A percentile compares a stretch with the other conserved stretches of the same genome.
Conservation (phyloP, 1,140 invertebrate species). For the Dreissena polymorpha region DNA sequence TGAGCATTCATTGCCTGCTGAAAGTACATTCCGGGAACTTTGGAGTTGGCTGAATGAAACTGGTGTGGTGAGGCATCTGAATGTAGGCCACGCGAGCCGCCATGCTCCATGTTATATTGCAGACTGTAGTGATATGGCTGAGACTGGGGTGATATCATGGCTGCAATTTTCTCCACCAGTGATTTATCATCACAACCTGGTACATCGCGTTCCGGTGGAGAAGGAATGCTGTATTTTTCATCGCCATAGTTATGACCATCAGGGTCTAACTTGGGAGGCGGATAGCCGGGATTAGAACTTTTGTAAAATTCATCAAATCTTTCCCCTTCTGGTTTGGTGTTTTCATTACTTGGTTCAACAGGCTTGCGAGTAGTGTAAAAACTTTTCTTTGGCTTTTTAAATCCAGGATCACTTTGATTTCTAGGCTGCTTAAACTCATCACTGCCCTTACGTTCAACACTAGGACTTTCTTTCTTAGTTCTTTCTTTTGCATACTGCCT, state of each 20-base stretch:
- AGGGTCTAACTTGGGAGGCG: slow-evolving; percentile 72
- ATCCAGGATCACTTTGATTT: slow-evolving; percentile 73
- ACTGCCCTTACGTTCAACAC: slow-evolving; percentile 62
- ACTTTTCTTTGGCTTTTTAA: slow-evolving; percentile 69
- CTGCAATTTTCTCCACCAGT: slow-evolving; percentile 61
- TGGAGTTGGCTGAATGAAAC: slow-evolving; percentile 15
- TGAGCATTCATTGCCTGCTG: slow-evolving; percentile 42
- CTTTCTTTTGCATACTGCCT: slow-evolving; percentile 39
- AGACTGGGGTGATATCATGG: slow-evolving; percentile 50
- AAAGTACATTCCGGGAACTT: slow-evolving; percentile 27
- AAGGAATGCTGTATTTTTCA: slow-evolving; percentile 87
- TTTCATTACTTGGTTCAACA: slow-evolving; percentile 21
- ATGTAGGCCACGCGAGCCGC: neutral
- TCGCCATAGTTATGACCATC: slow-evolving; percentile 86
- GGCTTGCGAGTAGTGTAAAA: slow-evolving; percentile 53
- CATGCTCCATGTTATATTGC: slow-evolving; percentile 47
- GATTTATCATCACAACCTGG: slow-evolving; percentile 66
- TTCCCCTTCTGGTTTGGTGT: slow-evolving; percentile 43
- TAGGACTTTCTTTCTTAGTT: slow-evolving; percentile 57
- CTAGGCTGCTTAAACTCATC: slow-evolving; percentile 63
- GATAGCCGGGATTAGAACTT: slow-evolving; percentile 80
- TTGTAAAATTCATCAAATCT: slow-evolving; percentile 72
- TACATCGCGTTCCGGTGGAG: slow-evolving; percentile 87
- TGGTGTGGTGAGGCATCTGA: slow-evolving; percentile 3
- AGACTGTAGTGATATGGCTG: slow-evolving; percentile 31